Evolutionary conservation across 2,113 vertebrate species (phyloP), one percentile per base, ranked within the genome.

Genomic region (Callorhinus ursinus): DNA sequence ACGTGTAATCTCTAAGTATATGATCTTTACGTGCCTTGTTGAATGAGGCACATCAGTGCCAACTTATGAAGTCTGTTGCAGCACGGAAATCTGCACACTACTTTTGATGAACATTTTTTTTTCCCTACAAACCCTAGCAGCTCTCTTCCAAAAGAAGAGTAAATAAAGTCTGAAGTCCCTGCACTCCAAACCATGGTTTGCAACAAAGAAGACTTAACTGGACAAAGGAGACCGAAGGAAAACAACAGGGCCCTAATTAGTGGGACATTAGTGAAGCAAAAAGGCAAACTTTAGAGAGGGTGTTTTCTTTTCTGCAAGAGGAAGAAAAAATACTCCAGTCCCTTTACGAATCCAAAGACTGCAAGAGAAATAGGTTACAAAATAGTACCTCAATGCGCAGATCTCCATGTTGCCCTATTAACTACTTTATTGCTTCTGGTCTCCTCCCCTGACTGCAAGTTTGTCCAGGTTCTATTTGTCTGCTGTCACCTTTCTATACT

Each of bases 241-340:
- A 9, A 22, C 4, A 71, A 31, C 0, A 22, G 22, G 26, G 0
- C 36, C 55, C 22, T 14, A 22, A 72, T 0, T 10, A 33, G 51
- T 1, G 18, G 46, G 18, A 10, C 83, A 42, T 24, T 11, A 33
- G 11, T 55, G 36, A 81, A 69, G 33, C 18, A 63, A 28, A 63
- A 65, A 18, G 42, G 15, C 24, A 55, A 4, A 42, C 36, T 31
- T 49, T 39, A 90, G 76, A 36, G 33, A 59, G 42, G 13, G 9
- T 19, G 19, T 11, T 59, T 46, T 63, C 33, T 65, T 93, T 36
- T 85, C 33, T 53, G 46, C 4, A 59, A 88, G 26, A 33, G 39
- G 69, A 65, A 74, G 18, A 80, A 71, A 71, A 81, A 61, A 61
- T 8, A 83, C n/a, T n/a, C 14, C 55, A 21, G 51, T n/a, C 24